Conservation (phyloP, 2,113 vertebrate species). For the Eira barbara region DNA sequence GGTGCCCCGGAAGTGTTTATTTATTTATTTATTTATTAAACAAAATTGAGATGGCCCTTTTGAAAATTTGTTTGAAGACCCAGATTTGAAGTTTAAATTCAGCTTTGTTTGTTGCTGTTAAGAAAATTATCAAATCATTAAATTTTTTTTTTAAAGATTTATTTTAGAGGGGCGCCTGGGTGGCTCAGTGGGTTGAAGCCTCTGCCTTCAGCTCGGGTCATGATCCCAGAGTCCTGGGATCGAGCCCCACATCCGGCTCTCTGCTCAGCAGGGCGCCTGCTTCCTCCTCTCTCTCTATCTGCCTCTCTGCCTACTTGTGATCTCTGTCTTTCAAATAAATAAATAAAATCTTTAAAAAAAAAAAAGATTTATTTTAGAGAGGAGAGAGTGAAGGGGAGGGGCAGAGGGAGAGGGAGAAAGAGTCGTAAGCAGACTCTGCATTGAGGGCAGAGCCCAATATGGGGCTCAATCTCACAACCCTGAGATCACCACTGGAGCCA, state of each 20-base stretch:
- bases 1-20: neutral
- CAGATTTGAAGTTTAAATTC: neutral
- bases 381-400: too few relatives aligned
- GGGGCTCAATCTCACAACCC: neutral
- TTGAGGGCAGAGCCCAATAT: neutral
- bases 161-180: too few relatives aligned
- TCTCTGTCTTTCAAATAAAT: too few relatives aligned
- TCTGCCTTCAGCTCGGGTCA: too few relatives aligned
- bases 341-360: too few relatives aligned
- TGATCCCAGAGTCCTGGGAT: too few relatives aligned
- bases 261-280: too few relatives aligned
- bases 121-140: neutral
- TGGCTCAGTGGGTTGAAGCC: too few relatives aligned
- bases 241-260: too few relatives aligned
- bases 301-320: too few relatives aligned
- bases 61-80: neutral
- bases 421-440: neutral
- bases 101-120: neutral
- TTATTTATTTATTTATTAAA: neutral
- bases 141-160: too few relatives aligned
- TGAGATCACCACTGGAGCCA: neutral
- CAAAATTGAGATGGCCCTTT: neutral
- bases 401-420: neutral
- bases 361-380: neutral
- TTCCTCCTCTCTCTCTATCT: too few relatives aligned